These are phyloP conservation scores for Leucosticte australis DNA, from an alignment of 2,113 vertebrate species.

Conservation along the genomic window DNA sequence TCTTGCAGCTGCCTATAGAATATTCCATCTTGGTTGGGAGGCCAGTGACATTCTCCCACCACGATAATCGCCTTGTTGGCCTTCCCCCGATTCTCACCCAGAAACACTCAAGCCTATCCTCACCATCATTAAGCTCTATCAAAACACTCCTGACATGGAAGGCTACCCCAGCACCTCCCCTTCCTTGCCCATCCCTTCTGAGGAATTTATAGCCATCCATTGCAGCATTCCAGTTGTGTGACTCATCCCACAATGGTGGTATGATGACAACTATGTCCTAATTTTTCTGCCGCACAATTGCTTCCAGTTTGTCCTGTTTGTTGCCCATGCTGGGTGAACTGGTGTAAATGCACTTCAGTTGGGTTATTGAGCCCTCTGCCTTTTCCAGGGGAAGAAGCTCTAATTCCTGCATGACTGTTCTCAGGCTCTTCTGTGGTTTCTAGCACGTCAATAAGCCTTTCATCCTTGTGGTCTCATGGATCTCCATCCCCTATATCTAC, in stretches of 20 bases:
- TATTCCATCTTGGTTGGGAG: neutral
- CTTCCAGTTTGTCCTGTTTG: neutral
- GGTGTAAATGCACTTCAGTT: neutral
- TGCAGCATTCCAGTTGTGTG: neutral
- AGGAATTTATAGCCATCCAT: neutral
- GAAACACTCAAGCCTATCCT: neutral
- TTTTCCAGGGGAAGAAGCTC: neutral
- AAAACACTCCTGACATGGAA: neutral
- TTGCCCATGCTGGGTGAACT: neutral
- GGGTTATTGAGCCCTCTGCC: neutral
- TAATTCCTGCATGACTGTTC: neutral
- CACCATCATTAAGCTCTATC: neutral
- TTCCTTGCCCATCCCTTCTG: neutral
- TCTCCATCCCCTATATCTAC: neutral
- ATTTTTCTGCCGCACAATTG: neutral
- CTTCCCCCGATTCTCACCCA: neutral
- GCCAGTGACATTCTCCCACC: neutral
- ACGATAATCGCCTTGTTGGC: neutral
- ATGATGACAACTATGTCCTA: neutral
- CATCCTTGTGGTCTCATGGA: neutral
- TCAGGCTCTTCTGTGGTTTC: neutral
- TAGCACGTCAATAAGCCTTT: neutral
- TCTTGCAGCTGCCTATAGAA: neutral
- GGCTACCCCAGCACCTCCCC: accelerated
- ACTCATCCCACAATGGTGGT: neutral